Evolutionary conservation across 2,113 vertebrate species (phyloP).

Genomic region (Platichthys flesus): DNA sequence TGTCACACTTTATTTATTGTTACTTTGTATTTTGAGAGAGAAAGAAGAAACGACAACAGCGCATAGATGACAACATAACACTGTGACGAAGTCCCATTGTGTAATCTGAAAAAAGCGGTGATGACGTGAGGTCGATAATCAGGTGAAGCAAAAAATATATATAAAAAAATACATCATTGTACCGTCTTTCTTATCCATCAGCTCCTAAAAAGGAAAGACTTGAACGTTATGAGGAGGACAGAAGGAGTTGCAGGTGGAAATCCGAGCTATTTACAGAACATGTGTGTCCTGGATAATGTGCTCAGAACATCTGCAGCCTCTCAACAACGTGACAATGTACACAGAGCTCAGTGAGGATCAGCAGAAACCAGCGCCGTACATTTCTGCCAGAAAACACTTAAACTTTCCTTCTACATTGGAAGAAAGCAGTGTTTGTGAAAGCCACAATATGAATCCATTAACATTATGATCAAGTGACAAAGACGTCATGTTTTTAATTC

Average conservation of each 20-base stretch:
- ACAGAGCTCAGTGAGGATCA: constrained; percentile 2
- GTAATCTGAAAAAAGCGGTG: constrained; percentile 1
- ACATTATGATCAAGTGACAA: neutral
- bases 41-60: neutral
- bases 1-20: constrained; percentile 64
- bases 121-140: neutral
- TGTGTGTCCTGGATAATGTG: no score
- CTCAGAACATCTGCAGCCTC: no score
- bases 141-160: neutral
- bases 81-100: neutral
- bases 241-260: neutral
- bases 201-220: neutral
- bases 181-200: neutral
- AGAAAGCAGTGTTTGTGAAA: neutral
- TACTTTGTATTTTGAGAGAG: constrained; percentile 12
- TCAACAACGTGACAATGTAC: constrained; percentile 1
- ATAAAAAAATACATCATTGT: neutral
- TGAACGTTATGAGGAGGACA: neutral
- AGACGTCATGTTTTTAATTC: neutral
- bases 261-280: no score
- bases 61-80: constrained; percentile 1
- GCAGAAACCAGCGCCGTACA: neutral
- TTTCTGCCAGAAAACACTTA: no score
- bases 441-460: neutral
- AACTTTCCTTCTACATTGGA: neutral